Evolutionary conservation across 2,888 invertebrate genomes (phyloP).

Genomic region (Sinelater perroti): DNA sequence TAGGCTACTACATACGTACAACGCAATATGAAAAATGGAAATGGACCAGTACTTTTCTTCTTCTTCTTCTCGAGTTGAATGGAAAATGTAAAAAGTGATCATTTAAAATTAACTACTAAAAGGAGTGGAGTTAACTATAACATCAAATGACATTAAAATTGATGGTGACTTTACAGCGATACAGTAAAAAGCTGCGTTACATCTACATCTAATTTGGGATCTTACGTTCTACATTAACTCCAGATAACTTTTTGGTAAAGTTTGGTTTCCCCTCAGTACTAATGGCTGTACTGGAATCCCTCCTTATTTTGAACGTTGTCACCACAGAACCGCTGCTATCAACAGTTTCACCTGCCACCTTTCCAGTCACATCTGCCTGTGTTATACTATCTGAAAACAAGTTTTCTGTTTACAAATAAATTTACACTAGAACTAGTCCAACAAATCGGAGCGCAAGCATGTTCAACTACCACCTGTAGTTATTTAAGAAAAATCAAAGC

Average conservation of each 20-base stretch:
- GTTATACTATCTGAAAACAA: not conserved
- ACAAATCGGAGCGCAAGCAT: too few species aligned
- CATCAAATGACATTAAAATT: too few species aligned
- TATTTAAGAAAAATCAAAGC: not conserved
- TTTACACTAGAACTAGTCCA: too few species aligned
- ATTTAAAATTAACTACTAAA: too few species aligned
- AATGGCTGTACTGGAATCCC: constrained; percentile 36
- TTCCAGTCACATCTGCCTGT: constrained; percentile 31
- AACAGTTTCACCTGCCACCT: constrained; percentile 36
- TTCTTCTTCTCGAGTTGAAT: too few species aligned
- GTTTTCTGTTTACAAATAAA: too few species aligned
- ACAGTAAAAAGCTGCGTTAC: too few species aligned
- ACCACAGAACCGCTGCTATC: constrained; percentile 14
- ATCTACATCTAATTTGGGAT: too few species aligned
- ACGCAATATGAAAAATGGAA: not conserved
- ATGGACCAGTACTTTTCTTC: too few species aligned
- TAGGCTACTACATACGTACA: not conserved
- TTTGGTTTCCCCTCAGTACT: constrained; percentile 71
- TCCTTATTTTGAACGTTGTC: constrained; percentile 43
- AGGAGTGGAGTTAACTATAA: too few species aligned
- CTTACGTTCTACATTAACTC: constrained; percentile 83
- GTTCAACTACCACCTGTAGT: not conserved
- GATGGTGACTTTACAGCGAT: too few species aligned
- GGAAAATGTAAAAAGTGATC: too few species aligned
- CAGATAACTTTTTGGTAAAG: constrained; percentile 79